phyloP scores from a whole-genome alignment of 2,113 vertebrate genomes.

The Osmerus mordax region DNA sequence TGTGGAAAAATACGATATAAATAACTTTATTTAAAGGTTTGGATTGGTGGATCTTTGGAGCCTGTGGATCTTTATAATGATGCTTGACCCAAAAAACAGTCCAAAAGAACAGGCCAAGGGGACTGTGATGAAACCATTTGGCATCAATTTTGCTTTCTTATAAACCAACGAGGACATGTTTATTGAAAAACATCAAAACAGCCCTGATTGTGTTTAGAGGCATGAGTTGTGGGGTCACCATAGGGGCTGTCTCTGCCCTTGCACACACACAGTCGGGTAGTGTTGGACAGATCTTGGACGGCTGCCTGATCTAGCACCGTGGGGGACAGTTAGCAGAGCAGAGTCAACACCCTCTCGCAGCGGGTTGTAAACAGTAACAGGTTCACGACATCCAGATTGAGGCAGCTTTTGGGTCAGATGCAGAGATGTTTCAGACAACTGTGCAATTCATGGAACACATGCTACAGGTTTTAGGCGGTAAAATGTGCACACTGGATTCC shows the following conservation, averaged over 20 bases:
- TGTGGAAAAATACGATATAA: too few species aligned
- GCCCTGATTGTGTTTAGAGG: conserved; percentile 36
- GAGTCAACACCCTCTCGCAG: background rate
- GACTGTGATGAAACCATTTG: background rate
- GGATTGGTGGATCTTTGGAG: background rate
- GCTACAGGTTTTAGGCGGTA: background rate
- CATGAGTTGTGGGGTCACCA: background rate
- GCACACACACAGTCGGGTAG: background rate
- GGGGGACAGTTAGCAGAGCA: background rate
- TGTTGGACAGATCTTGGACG: background rate
- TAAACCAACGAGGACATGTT: conserved; percentile 31
- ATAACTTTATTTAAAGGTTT: background rate
- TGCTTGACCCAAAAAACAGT: background rate
- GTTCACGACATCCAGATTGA: background rate
- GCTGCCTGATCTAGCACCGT: background rate
- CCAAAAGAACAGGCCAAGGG: background rate
- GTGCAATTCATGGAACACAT: background rate
- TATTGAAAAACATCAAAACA: conserved; percentile 30
- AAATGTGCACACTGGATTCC: too few species aligned
- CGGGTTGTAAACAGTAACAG: background rate
- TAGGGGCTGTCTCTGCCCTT: background rate
- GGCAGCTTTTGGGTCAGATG: background rate
- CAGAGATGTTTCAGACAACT: background rate
- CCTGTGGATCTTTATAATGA: background rate
- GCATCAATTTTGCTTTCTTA: conserved; percentile 19